These are phyloP conservation scores for Adelosebastes latens DNA, from an alignment of 2,797 vertebrate genomes.

Conservation along the genomic window DNA sequence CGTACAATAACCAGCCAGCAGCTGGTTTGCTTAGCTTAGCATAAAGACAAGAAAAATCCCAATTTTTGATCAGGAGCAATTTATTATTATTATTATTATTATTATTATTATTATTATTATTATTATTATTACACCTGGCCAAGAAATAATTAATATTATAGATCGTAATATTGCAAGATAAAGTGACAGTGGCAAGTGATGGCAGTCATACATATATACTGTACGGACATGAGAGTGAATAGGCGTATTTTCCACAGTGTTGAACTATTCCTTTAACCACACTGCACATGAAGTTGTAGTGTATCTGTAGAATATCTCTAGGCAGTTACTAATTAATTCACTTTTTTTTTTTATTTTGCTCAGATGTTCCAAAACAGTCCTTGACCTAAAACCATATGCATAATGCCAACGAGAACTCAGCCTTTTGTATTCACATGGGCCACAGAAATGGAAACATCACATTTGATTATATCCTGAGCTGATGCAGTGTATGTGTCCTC, in stretches of 20 bases:
- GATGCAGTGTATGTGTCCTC: constrained; percentile 17
- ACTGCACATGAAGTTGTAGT: neutral
- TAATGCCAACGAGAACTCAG: neutral
- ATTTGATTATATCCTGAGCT: constrained; percentile 38
- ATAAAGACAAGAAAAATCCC: no score
- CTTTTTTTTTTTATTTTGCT: neutral
- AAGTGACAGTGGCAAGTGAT: neutral
- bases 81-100: no score
- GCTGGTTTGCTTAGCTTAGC: neutral
- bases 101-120: no score
- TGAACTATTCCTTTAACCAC: neutral
- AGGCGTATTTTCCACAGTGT: neutral
- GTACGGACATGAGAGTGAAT: neutral
- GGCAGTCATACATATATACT: neutral
- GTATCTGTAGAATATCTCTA: neutral
- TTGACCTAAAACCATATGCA: constrained; percentile 6
- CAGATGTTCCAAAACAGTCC: constrained; percentile 18
- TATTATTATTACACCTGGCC: neutral
- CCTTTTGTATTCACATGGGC: constrained; percentile 5
- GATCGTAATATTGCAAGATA: no score
- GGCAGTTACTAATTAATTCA: neutral
- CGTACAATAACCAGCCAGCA: neutral
- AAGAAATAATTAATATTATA: no score
- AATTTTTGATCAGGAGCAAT: no score
- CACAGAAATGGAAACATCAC: constrained; percentile 29